phyloP scores from a whole-genome alignment of 2,888 invertebrate species.

The Onchidella celtica region DNA sequence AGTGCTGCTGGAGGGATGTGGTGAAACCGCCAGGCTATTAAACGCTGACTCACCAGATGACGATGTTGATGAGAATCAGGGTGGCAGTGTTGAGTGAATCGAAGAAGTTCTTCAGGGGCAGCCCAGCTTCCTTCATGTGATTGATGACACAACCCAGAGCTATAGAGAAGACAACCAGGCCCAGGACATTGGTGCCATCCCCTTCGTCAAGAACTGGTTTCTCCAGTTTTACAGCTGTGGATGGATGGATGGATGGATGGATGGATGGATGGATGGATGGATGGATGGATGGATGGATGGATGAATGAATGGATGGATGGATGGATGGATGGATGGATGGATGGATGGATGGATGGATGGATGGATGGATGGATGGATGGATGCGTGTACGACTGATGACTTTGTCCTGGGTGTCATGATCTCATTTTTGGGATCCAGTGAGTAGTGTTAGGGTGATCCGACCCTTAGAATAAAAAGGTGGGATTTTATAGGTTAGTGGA shows the following conservation, averaged over 20 bases:
- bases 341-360: not conserved
- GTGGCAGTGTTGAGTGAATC: conserved; percentile 92
- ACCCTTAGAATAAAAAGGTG: too few relatives aligned
- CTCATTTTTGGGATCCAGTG: too few relatives aligned
- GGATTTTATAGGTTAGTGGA: too few relatives aligned
- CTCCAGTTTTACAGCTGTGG: conserved; percentile 29
- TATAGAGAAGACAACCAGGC: conserved; percentile 80
- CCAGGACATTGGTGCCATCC: conserved; percentile 81
- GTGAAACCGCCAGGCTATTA: too few relatives aligned
- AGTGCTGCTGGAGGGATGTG: too few relatives aligned
- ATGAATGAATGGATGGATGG: conserved; percentile 5
- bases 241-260: not conserved
- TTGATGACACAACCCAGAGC: conserved; percentile 94
- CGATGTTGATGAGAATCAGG: conserved; percentile 97
- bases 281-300: not conserved
- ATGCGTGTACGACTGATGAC: not conserved
- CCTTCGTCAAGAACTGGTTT: conserved; percentile 52
- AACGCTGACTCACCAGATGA: conserved; percentile 95
- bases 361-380: not conserved
- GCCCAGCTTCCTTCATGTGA: conserved; percentile 90
- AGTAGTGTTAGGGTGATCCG: too few relatives aligned
- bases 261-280: conserved; percentile 8
- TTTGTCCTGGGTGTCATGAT: too few relatives aligned
- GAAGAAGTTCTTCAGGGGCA: conserved; percentile 91
- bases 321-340: not conserved